Conservation (phyloP, 2,797 vertebrate species). For the Characodon lateralis region DNA sequence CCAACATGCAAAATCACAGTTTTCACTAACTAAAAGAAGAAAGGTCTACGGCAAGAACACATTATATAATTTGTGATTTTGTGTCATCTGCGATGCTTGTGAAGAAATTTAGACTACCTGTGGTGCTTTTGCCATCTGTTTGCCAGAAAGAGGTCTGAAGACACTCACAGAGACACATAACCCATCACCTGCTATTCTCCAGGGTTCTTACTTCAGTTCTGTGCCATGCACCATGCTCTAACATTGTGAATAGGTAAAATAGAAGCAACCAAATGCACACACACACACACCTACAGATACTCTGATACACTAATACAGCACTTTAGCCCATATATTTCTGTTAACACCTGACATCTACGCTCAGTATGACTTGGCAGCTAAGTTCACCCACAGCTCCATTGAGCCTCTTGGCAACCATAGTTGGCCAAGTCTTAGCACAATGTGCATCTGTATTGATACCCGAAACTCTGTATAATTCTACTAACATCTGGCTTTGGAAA, state of each 20-base stretch:
- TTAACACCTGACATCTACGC: slow-evolving; percentile 32
- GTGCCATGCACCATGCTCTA: slow-evolving; percentile 22
- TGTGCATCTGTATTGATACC: slow-evolving; percentile 20
- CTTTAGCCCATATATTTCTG: background rate
- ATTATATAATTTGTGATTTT: slow-evolving; percentile 4
- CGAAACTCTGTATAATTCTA: slow-evolving; percentile 5
- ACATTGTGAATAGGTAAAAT: slow-evolving; percentile 20
- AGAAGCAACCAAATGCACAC: slow-evolving; percentile 16
- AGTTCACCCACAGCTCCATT: slow-evolving; percentile 34
- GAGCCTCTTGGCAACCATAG: slow-evolving; percentile 22
- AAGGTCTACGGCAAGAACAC: background rate
- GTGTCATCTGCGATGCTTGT: slow-evolving; percentile 50
- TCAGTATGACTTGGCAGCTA: slow-evolving; percentile 46
- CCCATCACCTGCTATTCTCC: slow-evolving; percentile 43
- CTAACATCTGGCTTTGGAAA: background rate
- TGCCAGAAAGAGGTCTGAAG: slow-evolving; percentile 63
- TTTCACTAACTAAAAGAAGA: background rate
- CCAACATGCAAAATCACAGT: background rate
- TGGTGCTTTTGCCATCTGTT: slow-evolving; percentile 72
- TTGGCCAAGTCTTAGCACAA: slow-evolving; percentile 12
- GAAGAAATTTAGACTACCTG: slow-evolving; percentile 63
- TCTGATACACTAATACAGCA: background rate
- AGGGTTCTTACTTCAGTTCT: slow-evolving; percentile 40
- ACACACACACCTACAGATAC: background rate
- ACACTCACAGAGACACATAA: slow-evolving; percentile 25